Conservation (phyloP, 2,888 invertebrate species). For the Xestobium rufovillosum region DNA sequence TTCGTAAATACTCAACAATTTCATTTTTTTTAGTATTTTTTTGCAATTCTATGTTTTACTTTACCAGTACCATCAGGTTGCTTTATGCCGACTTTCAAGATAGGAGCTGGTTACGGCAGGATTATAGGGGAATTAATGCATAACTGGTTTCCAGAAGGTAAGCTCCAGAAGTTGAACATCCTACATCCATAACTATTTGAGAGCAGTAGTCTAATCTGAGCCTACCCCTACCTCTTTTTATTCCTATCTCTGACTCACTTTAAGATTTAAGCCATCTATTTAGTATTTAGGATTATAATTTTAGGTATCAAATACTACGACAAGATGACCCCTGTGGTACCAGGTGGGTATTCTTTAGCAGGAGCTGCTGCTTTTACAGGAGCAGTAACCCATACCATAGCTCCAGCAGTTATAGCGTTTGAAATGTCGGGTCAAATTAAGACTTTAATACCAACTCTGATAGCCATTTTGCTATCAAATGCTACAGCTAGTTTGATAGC, state of each 20-base stretch:
- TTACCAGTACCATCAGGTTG: background rate
- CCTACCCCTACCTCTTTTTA: too few relatives aligned
- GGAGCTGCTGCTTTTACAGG: conserved; percentile 1
- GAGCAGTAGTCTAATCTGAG: too few relatives aligned
- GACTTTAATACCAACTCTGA: background rate
- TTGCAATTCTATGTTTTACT: background rate
- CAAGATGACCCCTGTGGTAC: background rate
- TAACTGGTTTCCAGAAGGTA: background rate
- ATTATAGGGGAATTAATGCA: background rate
- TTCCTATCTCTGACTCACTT: too few relatives aligned
- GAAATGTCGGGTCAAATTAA: background rate
- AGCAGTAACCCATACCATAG: background rate
- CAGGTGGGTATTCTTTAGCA: background rate
- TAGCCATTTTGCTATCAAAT: background rate
- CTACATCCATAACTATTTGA: too few relatives aligned
- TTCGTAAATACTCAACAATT: too few relatives aligned
- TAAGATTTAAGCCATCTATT: too few relatives aligned
- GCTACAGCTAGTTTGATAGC: background rate
- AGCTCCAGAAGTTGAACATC: too few relatives aligned
- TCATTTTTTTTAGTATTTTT: background rate
- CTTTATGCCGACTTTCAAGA: conserved; percentile 2
- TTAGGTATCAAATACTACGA: background rate
- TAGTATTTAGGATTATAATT: too few relatives aligned
- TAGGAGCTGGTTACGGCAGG: background rate
- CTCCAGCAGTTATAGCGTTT: background rate